A percentile compares a stretch with the other conserved stretches of the same genome.
Conservation (phyloP, 23 tunicate species). For the Trididemnum clinides region DNA sequence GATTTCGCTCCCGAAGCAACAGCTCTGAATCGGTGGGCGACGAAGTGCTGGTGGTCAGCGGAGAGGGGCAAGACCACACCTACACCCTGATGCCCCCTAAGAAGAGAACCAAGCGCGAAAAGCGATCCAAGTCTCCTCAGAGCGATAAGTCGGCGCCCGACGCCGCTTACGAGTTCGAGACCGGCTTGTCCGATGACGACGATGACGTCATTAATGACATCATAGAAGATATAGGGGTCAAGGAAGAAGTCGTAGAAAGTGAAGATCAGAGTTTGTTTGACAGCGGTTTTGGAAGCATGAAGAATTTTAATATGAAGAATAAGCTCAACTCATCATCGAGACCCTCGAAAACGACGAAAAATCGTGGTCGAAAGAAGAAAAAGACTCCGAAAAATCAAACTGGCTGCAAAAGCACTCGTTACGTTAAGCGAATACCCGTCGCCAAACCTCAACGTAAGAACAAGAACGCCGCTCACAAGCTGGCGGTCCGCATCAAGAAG, state of each 20-base stretch:
- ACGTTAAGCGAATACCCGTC: not conserved
- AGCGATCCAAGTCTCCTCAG: constrained; percentile 71
- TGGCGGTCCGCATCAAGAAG: too few species aligned
- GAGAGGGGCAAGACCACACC: constrained; percentile 65
- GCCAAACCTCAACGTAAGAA: not conserved
- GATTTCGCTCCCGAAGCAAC: not conserved
- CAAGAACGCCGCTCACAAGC: not conserved
- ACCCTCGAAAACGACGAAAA: not conserved
- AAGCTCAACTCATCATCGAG: not conserved
- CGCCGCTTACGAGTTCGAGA: constrained; percentile 96
- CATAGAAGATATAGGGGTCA: constrained; percentile 29
- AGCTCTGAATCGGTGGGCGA: constrained; percentile 27
- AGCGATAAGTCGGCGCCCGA: constrained; percentile 96
- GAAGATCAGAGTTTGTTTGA: constrained; percentile 55
- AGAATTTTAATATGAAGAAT: not conserved
- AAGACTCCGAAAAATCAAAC: not conserved
- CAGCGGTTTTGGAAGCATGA: constrained; percentile 85
- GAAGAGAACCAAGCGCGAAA: not conserved
- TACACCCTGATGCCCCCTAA: constrained; percentile 43
- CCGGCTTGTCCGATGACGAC: constrained; percentile 42
- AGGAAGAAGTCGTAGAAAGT: constrained; percentile 21
- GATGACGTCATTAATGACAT: constrained; percentile 18
- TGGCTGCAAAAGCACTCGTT: not conserved
- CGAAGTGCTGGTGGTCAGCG: constrained; percentile 58
- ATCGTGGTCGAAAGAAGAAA: not conserved